A percentile compares a stretch with the other conserved stretches of the same genome.
Conservation (phyloP, 2,797 vertebrate genomes). For the Karalla daura region DNA sequence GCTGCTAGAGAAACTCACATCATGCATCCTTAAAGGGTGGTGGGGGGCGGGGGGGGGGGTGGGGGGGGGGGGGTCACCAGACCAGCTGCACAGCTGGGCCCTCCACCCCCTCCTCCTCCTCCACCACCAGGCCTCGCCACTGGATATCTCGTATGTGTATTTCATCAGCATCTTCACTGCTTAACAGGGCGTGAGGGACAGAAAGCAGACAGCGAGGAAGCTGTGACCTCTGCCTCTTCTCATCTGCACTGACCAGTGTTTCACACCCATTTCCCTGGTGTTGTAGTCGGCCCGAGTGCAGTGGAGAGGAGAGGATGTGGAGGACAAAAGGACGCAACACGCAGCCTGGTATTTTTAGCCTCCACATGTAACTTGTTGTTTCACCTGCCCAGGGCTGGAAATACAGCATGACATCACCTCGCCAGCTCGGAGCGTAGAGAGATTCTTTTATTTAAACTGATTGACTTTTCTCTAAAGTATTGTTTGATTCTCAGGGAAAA, state of each 20-base stretch:
- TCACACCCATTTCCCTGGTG: neutral
- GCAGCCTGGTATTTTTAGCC: slow-evolving; percentile 20
- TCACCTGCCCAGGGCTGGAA: neutral
- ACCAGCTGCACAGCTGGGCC: slow-evolving; percentile 51
- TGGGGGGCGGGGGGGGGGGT: too few species aligned
- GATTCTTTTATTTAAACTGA: neutral
- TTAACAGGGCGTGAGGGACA: slow-evolving; percentile 9
- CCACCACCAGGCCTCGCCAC: slow-evolving; percentile 4
- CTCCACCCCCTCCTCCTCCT: slow-evolving; percentile 12
- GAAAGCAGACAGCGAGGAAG: slow-evolving; percentile 4
- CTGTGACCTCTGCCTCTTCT: neutral
- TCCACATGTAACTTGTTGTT: slow-evolving; percentile 8
- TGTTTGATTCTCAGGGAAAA: neutral
- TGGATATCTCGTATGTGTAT: slow-evolving; percentile 23
- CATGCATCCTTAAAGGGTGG: too few species aligned
- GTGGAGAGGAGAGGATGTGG: neutral
- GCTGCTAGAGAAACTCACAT: neutral
- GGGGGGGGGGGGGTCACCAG: slow-evolving; percentile 35
- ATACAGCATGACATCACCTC: neutral
- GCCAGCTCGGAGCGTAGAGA: neutral
- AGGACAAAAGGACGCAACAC: slow-evolving; percentile 22
- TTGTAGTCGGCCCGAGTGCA: slow-evolving; percentile 23
- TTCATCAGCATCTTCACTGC: slow-evolving; percentile 31
- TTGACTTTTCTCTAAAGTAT: neutral
- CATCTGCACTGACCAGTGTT: neutral